Base-by-base conservation (phyloP, 2,113 vertebrate genomes). In the Fulmarus glacialis region DNA sequence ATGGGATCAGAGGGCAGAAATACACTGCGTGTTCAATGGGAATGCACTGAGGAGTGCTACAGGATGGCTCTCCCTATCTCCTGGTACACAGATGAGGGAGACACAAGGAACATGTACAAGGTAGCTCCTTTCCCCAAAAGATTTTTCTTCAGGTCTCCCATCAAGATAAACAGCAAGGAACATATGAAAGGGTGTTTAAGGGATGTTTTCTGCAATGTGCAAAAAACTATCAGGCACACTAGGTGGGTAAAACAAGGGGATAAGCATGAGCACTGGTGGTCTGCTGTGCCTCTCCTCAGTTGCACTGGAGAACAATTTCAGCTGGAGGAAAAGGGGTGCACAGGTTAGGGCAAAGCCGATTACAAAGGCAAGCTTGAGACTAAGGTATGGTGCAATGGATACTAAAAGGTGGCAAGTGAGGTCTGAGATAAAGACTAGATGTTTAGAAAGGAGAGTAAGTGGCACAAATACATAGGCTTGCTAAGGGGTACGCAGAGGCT, bases 341-440 rank as follows among this genome's bases (percentile, higher is more conserved):
- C 21, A 13, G 74, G 18, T 38, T 21, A 23, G 67, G 52, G 56
- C 67, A 87, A n/a, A 45, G 78, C 48, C 30, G 40, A 3, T 10
- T 15, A 47, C 45, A 38, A 27, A 56, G 32, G n/a, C 50, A 42
- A 68, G 73, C 38, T 4, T n/a, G 40, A 81, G 26, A 9, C 15
- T 2, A 8, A 19, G 8, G 12, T 6, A 30, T 0, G 40, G 60
- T 3, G 8, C 2, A 30, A 47, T 0, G 9, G n/a, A 23, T 11
- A 15, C 62, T 34, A 14, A 26, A 72, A 47, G 47, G 45, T 3
- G 19, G 36, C 14, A 40, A 45, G 67, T 0, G 42, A 56, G 26
- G 45, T 50, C 56, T 15, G 60, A 84, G 42, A 34, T 16, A 55
- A 66, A 82, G 62, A 19, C 32, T 18, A 21, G 32, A 36, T 0